Base-by-base conservation (phyloP, 2,888 invertebrate species). In the Axea sp. region DNA sequence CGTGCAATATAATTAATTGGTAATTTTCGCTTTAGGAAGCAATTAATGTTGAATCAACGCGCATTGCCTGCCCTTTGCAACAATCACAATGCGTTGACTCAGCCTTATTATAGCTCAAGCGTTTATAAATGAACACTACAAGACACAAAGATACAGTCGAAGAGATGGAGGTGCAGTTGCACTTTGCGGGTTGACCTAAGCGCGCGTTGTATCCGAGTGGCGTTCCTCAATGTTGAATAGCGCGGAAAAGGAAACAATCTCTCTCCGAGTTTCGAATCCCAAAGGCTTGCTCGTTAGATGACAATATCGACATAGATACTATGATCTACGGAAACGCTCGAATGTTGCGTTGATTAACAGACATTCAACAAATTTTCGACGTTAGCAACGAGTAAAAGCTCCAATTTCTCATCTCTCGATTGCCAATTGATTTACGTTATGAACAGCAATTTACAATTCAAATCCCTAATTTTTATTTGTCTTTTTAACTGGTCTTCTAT, bases 1-100 rank as follows among this genome's bases (percentile, higher is more conserved):
- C 55, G 55, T 24, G 9, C 31, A 39, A 43, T 59, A 43, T 30
- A 68, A 68, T 68, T 68, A 68, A 68, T 59, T 59, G 57, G 51
- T 15, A 33, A 59, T 51, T 65, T 65, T 65, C 57, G 41, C 59
- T 57, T 68, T 60, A 30, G 51, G 43, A 53, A 51, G 43, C 45
- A 59, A 59, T 59, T 59, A 59, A 41, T 30, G 49, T 59, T 51
- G 49, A 59, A 43, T 59, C 59, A 60, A 49, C 39, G 47, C 55
- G 30, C 31, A 37, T 43, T 45, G 55, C 11, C 47, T 67, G 11
- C 45, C 45, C 65, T 55, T 45, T 37, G 55, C 37, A 37, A 49
- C 6, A 31, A 57, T 41, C 22, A 43, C 47, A 33, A 30, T 28
- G 49, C 49, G 49, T 57, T 57, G 67, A 68, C 49, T 65, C 45